Percentiles rank a stretch among this genome's conserved stretches.
Conservation (phyloP, 1,140 invertebrate species). For the Pogonomyrmex californicus region DNA sequence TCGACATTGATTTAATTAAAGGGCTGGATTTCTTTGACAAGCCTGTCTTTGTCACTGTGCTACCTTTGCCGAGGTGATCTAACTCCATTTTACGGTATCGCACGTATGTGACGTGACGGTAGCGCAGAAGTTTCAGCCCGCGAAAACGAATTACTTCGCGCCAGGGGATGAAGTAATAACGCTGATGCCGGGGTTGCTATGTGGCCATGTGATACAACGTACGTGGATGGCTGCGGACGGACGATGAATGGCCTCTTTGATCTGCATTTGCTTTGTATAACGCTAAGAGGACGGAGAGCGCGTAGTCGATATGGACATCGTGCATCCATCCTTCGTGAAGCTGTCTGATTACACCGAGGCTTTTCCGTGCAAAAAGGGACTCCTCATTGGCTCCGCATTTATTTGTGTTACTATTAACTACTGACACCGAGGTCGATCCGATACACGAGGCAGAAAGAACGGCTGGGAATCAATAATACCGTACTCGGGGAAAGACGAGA, state of each 20-base stretch:
- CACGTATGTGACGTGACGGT: conserved; percentile 32
- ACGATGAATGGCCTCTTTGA: conserved; percentile 84
- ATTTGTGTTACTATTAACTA: conserved; percentile 58
- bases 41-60: background rate
- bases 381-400: conserved; percentile 35
- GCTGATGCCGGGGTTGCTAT: conserved; percentile 76
- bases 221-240: conserved; percentile 67
- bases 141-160: conserved; percentile 59
- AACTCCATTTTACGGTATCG: conserved; percentile 45
- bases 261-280: conserved; percentile 78
- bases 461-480: conserved; percentile 17
- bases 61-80: conserved; percentile 23
- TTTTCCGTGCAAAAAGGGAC: conserved; percentile 62
- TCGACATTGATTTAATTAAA: conserved; percentile 15
- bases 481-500: conserved; percentile 1
- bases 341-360: conserved; percentile 59
- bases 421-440: background rate
- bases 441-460: conserved; percentile 28
- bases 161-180: conserved; percentile 79
- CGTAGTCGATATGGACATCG: conserved; percentile 47
- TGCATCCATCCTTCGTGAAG: conserved; percentile 16
- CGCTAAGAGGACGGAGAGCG: conserved; percentile 57
- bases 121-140: conserved; percentile 35
- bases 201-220: conserved; percentile 63
- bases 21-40: conserved; percentile 1